Conservation (phyloP, 2,888 invertebrate genomes). For the Plusia festucae region DNA sequence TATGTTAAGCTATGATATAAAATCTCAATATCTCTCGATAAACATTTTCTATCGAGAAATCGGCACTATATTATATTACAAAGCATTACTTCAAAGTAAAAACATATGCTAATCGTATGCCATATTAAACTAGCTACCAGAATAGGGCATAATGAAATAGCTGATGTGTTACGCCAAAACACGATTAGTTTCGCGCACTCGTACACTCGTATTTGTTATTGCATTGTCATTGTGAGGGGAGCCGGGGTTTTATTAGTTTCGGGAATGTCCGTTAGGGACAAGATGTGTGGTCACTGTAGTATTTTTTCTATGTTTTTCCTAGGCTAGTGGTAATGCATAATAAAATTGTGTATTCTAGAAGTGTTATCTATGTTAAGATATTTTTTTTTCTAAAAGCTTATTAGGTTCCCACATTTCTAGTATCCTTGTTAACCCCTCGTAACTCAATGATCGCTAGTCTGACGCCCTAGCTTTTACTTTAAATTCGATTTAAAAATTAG, state of each 20-base stretch:
- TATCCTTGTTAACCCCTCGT: too few species aligned
- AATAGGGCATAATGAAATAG: conserved; percentile 68
- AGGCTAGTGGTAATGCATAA: too few species aligned
- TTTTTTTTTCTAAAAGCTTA: too few species aligned
- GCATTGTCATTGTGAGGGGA: conserved; percentile 58
- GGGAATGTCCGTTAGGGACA: conserved; percentile 30
- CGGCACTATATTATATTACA: conserved; percentile 15
- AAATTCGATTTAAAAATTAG: too few species aligned
- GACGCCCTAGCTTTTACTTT: too few species aligned
- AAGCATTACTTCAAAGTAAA: conserved; percentile 32
- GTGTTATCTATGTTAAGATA: too few species aligned
- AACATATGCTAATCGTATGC: conserved; percentile 57
- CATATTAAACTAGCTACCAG: conserved; percentile 43
- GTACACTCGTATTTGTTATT: conserved; percentile 44
- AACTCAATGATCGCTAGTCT: too few species aligned
- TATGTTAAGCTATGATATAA: background rate
- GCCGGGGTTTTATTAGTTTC: conserved; percentile 49
- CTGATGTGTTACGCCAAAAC: conserved; percentile 69
- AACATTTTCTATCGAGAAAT: background rate
- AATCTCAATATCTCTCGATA: background rate
- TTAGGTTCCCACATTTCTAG: too few species aligned
- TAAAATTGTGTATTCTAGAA: too few species aligned
- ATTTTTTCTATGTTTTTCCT: background rate
- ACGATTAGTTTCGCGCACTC: conserved; percentile 72
- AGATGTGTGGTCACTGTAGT: conserved; percentile 38